Conservation (phyloP, 2,797 vertebrate genomes). For the Rhincodon typus region DNA sequence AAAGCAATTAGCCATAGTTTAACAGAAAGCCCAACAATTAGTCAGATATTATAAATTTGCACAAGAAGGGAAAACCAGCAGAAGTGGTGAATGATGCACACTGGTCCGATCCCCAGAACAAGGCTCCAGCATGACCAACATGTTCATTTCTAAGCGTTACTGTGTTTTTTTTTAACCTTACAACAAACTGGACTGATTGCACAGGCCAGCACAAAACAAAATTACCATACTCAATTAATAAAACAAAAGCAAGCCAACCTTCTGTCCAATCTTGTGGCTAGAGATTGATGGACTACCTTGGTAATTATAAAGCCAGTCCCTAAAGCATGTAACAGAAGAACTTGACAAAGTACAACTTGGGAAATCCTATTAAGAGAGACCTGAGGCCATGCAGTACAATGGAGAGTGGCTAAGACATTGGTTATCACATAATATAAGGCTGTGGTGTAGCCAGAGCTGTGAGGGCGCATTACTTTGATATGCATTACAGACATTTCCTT, state of each 20-base stretch:
- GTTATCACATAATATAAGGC: neutral
- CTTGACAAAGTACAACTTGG: neutral
- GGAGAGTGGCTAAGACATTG: neutral
- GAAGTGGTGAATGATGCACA: neutral
- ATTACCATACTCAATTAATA: neutral
- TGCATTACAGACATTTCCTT: neutral
- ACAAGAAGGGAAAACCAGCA: neutral
- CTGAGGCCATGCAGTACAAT: neutral
- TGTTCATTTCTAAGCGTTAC: no score
- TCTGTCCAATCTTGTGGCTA: neutral
- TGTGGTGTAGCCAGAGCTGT: neutral
- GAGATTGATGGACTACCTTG: neutral
- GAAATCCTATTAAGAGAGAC: slow-evolving; percentile 35
- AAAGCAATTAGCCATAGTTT: no score
- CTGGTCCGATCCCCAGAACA: no score
- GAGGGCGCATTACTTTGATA: neutral
- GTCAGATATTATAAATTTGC: neutral
- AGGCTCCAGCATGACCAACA: no score
- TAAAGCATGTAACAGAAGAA: neutral
- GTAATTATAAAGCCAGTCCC: slow-evolving; percentile 25
- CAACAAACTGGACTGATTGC: neutral
- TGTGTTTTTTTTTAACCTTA: no score
- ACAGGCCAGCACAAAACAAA: neutral
- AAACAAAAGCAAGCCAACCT: neutral
- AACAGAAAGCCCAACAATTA: no score